Evolutionary conservation across 2,797 vertebrate genomes (phyloP).

Genomic region (Thaleichthys pacificus): DNA sequence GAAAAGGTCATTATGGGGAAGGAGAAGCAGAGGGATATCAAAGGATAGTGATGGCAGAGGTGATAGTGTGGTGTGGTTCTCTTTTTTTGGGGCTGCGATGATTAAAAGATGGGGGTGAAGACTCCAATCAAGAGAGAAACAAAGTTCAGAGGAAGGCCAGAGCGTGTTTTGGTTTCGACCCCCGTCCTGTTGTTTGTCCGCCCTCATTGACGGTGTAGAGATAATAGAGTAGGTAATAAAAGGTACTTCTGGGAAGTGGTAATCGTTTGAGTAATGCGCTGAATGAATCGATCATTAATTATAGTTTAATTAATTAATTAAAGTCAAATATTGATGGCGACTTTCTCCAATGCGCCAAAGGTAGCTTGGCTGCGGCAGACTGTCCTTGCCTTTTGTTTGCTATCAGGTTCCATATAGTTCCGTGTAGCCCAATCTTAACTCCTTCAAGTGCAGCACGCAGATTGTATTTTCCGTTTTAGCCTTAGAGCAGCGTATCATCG

Average conservation of each 20-base stretch:
- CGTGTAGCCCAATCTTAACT: not conserved
- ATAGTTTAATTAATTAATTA: not conserved
- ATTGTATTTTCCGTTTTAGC: not conserved
- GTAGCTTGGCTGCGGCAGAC: not conserved
- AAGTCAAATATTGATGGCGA: not conserved
- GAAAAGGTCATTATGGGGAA: constrained; percentile 64
- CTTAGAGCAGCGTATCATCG: not conserved
- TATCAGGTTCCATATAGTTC: no score
- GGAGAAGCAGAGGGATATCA: constrained; percentile 49
- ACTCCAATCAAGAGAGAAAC: constrained; percentile 58
- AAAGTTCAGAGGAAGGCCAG: constrained; percentile 24
- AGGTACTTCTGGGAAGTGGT: not conserved
- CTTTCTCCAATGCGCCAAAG: not conserved
- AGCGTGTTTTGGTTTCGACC: constrained; percentile 34
- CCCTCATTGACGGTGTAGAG: constrained; percentile 17
- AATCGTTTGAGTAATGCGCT: not conserved
- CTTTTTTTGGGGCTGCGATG: constrained; percentile 39
- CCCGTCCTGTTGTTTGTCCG: constrained; percentile 22
- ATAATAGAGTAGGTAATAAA: constrained; percentile 22
- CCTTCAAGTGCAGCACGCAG: not conserved
- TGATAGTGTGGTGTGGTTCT: constrained; percentile 58
- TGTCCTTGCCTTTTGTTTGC: not conserved
- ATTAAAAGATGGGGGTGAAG: constrained; percentile 65
- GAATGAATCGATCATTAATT: no score
- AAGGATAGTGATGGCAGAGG: constrained; percentile 57